Evolutionary conservation across 2,113 vertebrate species (phyloP).

Genomic region (Vanacampus margaritifer): DNA sequence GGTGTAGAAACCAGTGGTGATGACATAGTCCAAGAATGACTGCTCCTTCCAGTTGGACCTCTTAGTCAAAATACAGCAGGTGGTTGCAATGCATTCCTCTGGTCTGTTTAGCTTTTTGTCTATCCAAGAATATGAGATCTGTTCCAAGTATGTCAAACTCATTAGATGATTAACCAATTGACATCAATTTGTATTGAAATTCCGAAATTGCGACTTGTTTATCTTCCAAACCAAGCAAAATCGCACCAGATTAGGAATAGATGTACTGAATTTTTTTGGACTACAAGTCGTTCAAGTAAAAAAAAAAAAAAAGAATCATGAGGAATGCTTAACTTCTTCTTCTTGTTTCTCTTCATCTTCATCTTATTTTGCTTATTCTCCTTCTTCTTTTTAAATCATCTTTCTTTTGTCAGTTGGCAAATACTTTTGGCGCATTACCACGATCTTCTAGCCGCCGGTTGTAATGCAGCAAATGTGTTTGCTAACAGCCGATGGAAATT

Average conservation of each 20-base stretch:
- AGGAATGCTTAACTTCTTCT: too few relatives aligned
- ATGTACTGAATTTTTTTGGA: not conserved
- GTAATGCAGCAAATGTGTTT: too few relatives aligned
- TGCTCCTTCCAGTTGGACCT: not conserved
- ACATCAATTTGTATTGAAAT: not conserved
- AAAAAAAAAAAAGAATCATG: too few relatives aligned
- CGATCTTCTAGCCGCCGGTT: too few relatives aligned
- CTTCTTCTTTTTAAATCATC: too few relatives aligned
- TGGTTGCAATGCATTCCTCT: constrained; percentile 8
- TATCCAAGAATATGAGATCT: not conserved
- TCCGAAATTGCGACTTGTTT: too few relatives aligned
- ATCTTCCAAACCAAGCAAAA: not conserved
- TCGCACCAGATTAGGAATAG: not conserved
- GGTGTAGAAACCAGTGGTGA: not conserved
- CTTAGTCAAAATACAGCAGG: not conserved
- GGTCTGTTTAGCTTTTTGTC: not conserved
- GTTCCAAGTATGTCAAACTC: not conserved
- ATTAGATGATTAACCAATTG: not conserved
- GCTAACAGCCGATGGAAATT: too few relatives aligned
- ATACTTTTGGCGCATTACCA: too few relatives aligned
- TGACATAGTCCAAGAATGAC: constrained; percentile 1
- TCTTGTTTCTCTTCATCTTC: too few relatives aligned
- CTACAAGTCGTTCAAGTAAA: too few relatives aligned
- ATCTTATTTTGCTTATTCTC: too few relatives aligned
- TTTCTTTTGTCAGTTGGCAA: too few relatives aligned